Percentiles rank a stretch among this genome's conserved stretches.
Conservation (phyloP, 2,113 vertebrate genomes). For the Pipra filicauda region DNA sequence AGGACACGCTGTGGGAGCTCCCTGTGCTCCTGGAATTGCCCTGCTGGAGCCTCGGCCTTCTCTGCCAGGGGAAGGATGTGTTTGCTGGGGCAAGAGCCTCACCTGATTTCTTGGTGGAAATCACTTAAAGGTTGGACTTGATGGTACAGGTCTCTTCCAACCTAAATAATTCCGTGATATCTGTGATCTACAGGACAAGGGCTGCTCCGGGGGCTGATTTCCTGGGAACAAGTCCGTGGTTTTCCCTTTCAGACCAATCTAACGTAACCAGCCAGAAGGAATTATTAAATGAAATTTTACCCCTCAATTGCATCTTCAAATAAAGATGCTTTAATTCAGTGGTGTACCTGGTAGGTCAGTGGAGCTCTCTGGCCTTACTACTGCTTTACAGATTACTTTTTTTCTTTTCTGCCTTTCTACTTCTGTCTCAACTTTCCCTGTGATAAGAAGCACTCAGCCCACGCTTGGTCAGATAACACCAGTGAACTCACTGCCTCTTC, state of each 20-base stretch:
- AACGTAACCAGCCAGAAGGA: background rate
- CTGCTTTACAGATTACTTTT: background rate
- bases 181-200: background rate
- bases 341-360: background rate
- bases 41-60: background rate
- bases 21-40: background rate
- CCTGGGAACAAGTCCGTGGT: fast-evolving
- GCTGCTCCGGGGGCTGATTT: fast-evolving
- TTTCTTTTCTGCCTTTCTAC: background rate
- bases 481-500: background rate
- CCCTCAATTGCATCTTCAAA: background rate
- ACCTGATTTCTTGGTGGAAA: background rate
- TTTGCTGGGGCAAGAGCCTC: background rate
- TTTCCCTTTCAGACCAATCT: background rate
- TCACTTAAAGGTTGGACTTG: background rate
- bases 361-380: background rate
- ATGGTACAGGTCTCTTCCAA: background rate
- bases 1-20: fast-evolving
- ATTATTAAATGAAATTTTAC: background rate
- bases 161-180: background rate
- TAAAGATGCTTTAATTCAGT: background rate
- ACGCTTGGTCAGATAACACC: background rate
- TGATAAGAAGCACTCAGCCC: background rate
- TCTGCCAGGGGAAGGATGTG: no score
- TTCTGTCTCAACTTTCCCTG: background rate